These are phyloP conservation scores for Triplophysa tibetana DNA, from an alignment of 2,113 vertebrate genomes.

Conservation along the genomic window DNA sequence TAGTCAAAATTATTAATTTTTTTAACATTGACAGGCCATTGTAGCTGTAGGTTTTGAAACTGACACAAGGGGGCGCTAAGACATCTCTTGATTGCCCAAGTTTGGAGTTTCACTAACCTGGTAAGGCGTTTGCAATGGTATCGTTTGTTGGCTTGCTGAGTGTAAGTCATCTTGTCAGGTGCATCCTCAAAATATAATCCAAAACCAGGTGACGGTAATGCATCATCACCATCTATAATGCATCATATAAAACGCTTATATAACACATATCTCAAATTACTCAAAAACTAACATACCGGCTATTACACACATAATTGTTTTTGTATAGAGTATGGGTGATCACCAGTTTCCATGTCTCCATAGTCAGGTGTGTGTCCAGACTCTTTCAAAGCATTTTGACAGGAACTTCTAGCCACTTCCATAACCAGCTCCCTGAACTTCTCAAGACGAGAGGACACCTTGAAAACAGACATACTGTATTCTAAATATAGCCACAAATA, in stretches of 20 bases:
- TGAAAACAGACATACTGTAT: constrained; percentile 23
- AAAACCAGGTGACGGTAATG: constrained; percentile 33
- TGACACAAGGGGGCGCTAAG: too few relatives aligned
- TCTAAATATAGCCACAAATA: background rate
- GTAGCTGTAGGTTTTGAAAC: too few relatives aligned
- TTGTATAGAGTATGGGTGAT: background rate
- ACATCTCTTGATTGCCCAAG: too few relatives aligned
- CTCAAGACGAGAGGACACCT: constrained; percentile 72
- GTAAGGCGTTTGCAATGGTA: constrained; percentile 71
- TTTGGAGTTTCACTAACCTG: constrained; percentile 66
- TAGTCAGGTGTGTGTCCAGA: constrained; percentile 63
- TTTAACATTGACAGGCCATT: too few relatives aligned
- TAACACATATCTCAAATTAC: background rate
- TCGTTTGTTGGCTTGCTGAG: constrained; percentile 69
- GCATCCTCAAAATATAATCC: constrained; percentile 58
- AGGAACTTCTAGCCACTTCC: constrained; percentile 75
- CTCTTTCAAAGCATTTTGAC: constrained; percentile 68
- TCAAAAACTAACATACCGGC: constrained; percentile 15
- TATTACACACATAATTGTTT: background rate
- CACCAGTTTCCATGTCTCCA: constrained; percentile 56
- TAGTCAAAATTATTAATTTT: too few relatives aligned
- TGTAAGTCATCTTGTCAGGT: constrained; percentile 68
- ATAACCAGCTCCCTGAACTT: constrained; percentile 79
- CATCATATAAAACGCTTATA: background rate
- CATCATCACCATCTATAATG: constrained; percentile 39